Percentiles rank a stretch among this genome's conserved stretches.
These are phyloP conservation scores for Coleophora deauratella DNA, from an alignment of 2,888 invertebrate species.

Conservation along the genomic window DNA sequence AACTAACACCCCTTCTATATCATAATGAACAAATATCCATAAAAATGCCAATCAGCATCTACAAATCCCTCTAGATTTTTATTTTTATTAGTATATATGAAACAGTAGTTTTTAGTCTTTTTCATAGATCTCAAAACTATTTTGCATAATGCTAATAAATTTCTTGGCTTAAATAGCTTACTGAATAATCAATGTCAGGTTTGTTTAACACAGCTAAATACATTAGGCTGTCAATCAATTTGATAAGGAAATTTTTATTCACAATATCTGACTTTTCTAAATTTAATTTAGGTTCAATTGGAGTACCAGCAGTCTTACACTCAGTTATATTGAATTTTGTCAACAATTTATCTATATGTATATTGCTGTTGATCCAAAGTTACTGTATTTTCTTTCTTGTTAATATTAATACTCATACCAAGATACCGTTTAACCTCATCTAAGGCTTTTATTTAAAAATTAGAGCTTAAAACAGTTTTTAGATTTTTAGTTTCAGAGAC, in stretches of 20 bases:
- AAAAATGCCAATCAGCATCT: slow-evolving; percentile 12
- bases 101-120: slow-evolving; percentile 9
- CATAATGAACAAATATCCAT: too few species aligned
- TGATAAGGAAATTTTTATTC: slow-evolving; percentile 11
- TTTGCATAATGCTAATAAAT: slow-evolving; percentile 9
- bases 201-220: slow-evolving; percentile 8
- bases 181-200: slow-evolving; percentile 8
- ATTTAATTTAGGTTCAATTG: slow-evolving; percentile 10
- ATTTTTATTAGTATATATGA: slow-evolving; percentile 7
- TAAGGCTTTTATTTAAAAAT: slow-evolving; percentile 11
- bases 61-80: slow-evolving; percentile 6
- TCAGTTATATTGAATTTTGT: slow-evolving; percentile 8
- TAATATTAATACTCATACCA: slow-evolving; percentile 7
- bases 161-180: slow-evolving; percentile 9
- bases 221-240: slow-evolving; percentile 10
- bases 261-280: slow-evolving; percentile 4
- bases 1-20: too few species aligned
- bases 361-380: slow-evolving; percentile 8
- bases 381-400: slow-evolving; percentile 4
- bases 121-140: neutral
- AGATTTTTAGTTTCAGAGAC: slow-evolving; percentile 1
- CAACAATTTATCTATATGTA: slow-evolving; percentile 7
- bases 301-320: slow-evolving; percentile 9
- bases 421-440: slow-evolving; percentile 7
- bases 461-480: slow-evolving; percentile 1